phyloP scores from a whole-genome alignment of 2,888 invertebrate genomes.

The Flexamia atlantica region DNA sequence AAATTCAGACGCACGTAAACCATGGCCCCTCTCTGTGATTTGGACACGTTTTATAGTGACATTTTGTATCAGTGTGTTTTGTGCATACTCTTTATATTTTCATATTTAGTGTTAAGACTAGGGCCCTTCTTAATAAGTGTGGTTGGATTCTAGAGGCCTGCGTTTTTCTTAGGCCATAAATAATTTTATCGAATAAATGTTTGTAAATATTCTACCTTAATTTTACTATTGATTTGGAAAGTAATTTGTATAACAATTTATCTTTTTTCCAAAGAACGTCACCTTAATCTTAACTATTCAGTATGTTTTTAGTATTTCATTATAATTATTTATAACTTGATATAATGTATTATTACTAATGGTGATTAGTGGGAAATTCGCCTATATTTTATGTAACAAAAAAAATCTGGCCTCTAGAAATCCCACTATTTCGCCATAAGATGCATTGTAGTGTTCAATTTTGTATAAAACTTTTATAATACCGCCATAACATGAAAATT shows the following conservation, averaged over 20 bases:
- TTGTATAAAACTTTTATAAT: constrained; percentile 31
- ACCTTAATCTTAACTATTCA: too few species aligned
- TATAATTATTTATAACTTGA: too few species aligned
- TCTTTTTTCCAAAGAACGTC: too few species aligned
- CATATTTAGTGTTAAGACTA: constrained; percentile 46
- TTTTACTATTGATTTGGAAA: too few species aligned
- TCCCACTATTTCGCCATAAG: not conserved
- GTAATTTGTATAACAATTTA: too few species aligned
- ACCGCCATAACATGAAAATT: not conserved
- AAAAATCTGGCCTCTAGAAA: not conserved
- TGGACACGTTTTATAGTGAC: constrained; percentile 49
- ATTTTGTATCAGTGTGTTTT: constrained; percentile 52
- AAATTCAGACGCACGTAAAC: not conserved
- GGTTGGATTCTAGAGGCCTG: not conserved
- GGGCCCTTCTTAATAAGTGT: not conserved
- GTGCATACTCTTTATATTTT: constrained; percentile 56
- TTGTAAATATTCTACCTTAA: too few species aligned
- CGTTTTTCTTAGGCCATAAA: not conserved
- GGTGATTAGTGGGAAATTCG: too few species aligned
- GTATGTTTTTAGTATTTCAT: too few species aligned
- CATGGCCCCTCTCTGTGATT: constrained; percentile 47
- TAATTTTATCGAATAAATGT: too few species aligned
- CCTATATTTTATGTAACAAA: too few species aligned
- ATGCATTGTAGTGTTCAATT: constrained; percentile 13
- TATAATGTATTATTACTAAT: too few species aligned